A percentile compares a stretch with the other conserved stretches of the same genome.
Conservation (phyloP, 1,140 invertebrate species). For the Gerris buenoi region DNA sequence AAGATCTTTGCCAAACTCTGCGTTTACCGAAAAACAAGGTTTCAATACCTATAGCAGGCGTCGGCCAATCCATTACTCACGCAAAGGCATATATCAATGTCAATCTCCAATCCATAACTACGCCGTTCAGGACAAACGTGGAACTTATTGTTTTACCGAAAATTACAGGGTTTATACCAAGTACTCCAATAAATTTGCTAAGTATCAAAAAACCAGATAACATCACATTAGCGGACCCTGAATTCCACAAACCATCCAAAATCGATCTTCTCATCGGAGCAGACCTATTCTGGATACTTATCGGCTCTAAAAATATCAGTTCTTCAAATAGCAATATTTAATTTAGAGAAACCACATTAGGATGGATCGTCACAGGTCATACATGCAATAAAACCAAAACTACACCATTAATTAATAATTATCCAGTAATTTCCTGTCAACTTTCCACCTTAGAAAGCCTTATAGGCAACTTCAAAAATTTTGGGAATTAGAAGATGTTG, state of each 20-base stretch:
- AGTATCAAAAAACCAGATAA: not conserved
- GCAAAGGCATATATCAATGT: not conserved
- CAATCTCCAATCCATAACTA: not conserved
- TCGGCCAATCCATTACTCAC: not conserved
- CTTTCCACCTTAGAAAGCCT: not conserved
- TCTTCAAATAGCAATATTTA: not conserved
- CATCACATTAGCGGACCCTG: not conserved
- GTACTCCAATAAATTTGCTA: not conserved
- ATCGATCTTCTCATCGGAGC: not conserved
- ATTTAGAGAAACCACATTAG: not conserved
- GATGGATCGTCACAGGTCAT: not conserved
- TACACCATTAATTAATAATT: not conserved
- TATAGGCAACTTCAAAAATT: not conserved
- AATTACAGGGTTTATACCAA: not conserved
- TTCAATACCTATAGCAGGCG: not conserved
- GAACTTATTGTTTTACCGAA: not conserved
- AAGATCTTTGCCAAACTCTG: not conserved
- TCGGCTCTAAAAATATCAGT: not conserved
- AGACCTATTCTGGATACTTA: not conserved
- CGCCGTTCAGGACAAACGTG: not conserved
- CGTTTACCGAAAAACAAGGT: not conserved
- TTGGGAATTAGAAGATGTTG: not conserved
- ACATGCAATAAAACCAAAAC: not conserved
- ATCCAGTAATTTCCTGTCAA: no score
- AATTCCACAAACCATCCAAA: not conserved